Evolutionary conservation across 2,113 vertebrate genomes (phyloP), one percentile per base, ranked within the genome.

Genomic region (Hystrix brachyura): DNA sequence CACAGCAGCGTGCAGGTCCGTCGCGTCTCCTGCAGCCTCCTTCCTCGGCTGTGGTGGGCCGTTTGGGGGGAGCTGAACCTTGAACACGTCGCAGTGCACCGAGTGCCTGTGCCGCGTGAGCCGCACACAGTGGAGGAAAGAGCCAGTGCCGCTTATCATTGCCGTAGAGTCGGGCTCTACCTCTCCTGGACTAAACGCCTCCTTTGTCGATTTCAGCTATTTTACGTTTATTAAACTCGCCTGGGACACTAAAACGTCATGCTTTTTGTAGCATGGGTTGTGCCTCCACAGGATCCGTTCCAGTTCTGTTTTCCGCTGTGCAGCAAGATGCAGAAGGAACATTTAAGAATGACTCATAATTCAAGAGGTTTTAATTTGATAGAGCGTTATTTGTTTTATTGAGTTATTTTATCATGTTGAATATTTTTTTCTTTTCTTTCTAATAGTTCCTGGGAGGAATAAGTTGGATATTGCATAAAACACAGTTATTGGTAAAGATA

Each of bases 321-420:
- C 82, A 88, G 69, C 38, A 3, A 60, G 29, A 62, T 12, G 72
- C 7, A 19, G 11, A 78, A 48, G 79, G 60, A 88, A 21, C 23
- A 38, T 46, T 91, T 51, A 94, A 32, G 8, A 64, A 3, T 78
- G 18, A 60, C 51, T 92, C 15, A 38, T 7, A 59, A 57, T 76
- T 69, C 55, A 64, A 82, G 15, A 62, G 34, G n/a, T 80, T 96
- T 85, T 81, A 46, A 62, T 84, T 94, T 91, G 53, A 91, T 43
- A 79, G 9, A 11, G 3, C 0, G 27, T 78, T 67, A 10, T 65
- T 69, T 81, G 13, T 80, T 76, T 48, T 78, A 83, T 65, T 82
- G 67, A 34, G 29, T 62, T 87, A 10, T 57, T 96, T 96, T 92
- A 64, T 78, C 18, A 9, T 65, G 12, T 95, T 92, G 18, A 48